Evolutionary conservation across 1,140 invertebrate genomes (phyloP).

Genomic region (Trachymyrmex cornetzi): DNA sequence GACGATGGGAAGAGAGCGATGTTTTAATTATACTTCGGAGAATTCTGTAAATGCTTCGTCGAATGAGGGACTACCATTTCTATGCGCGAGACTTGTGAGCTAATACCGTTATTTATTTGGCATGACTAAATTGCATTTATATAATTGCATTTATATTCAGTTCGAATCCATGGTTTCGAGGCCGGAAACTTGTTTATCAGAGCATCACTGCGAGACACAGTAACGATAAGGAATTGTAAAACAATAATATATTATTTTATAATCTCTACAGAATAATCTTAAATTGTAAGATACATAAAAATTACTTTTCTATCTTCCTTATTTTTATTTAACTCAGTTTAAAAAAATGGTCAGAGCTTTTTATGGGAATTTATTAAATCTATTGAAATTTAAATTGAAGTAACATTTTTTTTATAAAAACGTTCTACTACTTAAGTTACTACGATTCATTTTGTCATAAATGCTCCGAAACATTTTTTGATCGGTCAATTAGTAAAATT

Average conservation of each 20-base stretch:
- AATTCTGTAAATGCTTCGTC: conserved; percentile 38
- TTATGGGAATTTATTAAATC: not conserved
- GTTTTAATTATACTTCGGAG: conserved; percentile 58
- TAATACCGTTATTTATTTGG: conserved; percentile 44
- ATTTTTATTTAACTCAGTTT: not conserved
- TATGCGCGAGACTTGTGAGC: not conserved
- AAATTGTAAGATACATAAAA: conserved; percentile 5
- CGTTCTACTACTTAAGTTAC: too few species aligned
- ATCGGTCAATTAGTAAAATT: too few species aligned
- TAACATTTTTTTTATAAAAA: too few species aligned
- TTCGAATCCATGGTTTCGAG: conserved; percentile 1
- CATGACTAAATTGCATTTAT: conserved; percentile 43
- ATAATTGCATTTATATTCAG: conserved; percentile 46
- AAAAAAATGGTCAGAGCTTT: not conserved
- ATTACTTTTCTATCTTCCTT: not conserved
- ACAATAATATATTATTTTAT: not conserved
- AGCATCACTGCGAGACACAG: not conserved
- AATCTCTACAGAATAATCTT: conserved; percentile 17
- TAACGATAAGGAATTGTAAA: not conserved
- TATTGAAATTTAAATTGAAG: too few species aligned
- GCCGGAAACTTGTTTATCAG: not conserved
- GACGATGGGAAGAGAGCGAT: conserved; percentile 8
- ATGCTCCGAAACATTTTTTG: too few species aligned
- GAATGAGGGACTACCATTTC: not conserved
- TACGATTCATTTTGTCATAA: too few species aligned